Evolutionary conservation across 1,140 invertebrate species (phyloP).

Genomic region (Pseudachorutes palmiensis): DNA sequence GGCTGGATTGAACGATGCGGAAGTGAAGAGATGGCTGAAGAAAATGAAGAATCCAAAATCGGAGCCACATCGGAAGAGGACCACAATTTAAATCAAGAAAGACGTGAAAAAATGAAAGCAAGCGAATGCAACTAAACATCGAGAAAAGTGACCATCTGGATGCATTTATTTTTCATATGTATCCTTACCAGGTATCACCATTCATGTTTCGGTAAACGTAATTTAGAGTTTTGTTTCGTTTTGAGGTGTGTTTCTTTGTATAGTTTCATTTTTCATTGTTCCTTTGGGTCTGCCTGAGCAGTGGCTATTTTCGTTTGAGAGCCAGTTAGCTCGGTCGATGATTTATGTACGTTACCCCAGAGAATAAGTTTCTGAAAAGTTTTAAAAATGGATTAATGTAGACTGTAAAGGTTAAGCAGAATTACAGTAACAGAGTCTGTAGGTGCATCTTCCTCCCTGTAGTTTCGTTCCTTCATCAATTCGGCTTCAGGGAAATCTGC

Average conservation of each 20-base stretch:
- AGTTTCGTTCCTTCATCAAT: conserved; percentile 53
- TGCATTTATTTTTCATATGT: too few relatives aligned
- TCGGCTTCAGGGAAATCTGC: conserved; percentile 84
- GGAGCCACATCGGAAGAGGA: conserved; percentile 1
- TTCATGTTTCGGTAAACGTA: too few relatives aligned
- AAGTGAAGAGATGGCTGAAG: conserved; percentile 29
- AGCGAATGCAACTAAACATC: too few relatives aligned
- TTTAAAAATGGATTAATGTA: too few relatives aligned
- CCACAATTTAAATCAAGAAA: background rate
- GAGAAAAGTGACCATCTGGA: too few relatives aligned
- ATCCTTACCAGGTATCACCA: too few relatives aligned
- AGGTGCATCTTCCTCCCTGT: background rate
- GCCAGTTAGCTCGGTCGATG: background rate
- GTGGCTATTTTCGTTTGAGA: background rate
- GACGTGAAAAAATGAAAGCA: too few relatives aligned
- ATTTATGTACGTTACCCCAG: background rate
- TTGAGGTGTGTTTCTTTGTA: too few relatives aligned
- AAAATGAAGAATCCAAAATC: conserved; percentile 31
- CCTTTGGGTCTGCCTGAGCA: background rate
- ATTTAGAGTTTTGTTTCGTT: too few relatives aligned
- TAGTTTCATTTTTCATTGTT: too few relatives aligned
- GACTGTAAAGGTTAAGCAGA: too few relatives aligned
- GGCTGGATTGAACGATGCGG: conserved; percentile 29
- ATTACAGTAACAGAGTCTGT: background rate
- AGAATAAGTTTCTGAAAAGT: conserved; percentile 1